Conservation (phyloP, 2,888 invertebrate species). For the Calameuta filiformis region DNA sequence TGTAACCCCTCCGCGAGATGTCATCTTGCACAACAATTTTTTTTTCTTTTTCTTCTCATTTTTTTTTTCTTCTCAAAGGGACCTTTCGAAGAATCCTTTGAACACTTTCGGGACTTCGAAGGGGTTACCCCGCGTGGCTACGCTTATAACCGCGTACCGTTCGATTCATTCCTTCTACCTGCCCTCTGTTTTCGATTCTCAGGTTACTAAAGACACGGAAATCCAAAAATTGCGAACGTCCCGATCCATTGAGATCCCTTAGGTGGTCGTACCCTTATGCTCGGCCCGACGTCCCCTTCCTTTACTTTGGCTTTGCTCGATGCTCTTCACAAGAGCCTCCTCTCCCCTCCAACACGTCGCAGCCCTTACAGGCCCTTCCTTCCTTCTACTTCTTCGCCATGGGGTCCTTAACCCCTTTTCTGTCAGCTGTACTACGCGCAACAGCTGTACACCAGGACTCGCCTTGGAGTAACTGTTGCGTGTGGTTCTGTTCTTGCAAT, state of each 20-base stretch:
- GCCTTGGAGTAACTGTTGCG: constrained; percentile 1
- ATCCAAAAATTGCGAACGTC: constrained; percentile 61
- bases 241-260: constrained; percentile 11
- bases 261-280: not conserved
- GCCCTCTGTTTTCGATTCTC: constrained; percentile 32
- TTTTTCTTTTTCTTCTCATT: constrained; percentile 29
- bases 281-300: constrained; percentile 17
- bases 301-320: constrained; percentile 18
- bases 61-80: constrained; percentile 4
- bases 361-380: constrained; percentile 31
- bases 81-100: constrained; percentile 25
- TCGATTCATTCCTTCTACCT: constrained; percentile 25
- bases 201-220: constrained; percentile 62
- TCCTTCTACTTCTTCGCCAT: constrained; percentile 25
- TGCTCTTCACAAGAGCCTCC: constrained; percentile 18
- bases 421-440: constrained; percentile 60
- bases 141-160: not conserved
- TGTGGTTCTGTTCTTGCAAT: not conserved
- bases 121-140: not conserved
- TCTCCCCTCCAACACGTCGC: constrained; percentile 15
- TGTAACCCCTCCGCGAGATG: constrained; percentile 48
- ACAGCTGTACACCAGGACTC: constrained; percentile 53
- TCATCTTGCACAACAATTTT: constrained; percentile 63
- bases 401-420: constrained; percentile 64
- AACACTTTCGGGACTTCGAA: constrained; percentile 14